These are phyloP conservation scores for Drosophila cracens DNA, from an alignment of 2,888 invertebrate species.

Conservation along the genomic window DNA sequence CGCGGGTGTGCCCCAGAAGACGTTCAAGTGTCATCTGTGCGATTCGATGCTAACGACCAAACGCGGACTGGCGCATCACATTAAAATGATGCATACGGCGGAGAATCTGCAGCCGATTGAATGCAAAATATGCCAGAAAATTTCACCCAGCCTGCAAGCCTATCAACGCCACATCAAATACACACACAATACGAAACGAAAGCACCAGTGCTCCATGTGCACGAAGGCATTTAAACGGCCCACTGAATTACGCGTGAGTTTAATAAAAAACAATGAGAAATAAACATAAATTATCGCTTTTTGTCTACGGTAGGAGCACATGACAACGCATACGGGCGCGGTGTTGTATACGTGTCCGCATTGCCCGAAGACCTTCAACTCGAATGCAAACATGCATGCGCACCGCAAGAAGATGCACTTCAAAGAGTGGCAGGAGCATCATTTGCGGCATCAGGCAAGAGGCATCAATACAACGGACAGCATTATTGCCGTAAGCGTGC, in stretches of 20 bases:
- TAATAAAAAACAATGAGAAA: neutral
- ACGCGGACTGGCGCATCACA: slow-evolving; percentile 81
- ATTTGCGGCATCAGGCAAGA: slow-evolving; percentile 40
- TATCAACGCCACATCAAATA: slow-evolving; percentile 81
- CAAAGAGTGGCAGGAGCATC: slow-evolving; percentile 80
- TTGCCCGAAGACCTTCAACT: slow-evolving; percentile 82
- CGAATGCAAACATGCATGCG: slow-evolving; percentile 81
- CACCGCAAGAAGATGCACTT: slow-evolving; percentile 82
- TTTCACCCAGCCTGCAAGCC: slow-evolving; percentile 77
- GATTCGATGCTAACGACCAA: slow-evolving; percentile 77
- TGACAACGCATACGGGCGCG: slow-evolving; percentile 81
- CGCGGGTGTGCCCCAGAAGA: slow-evolving; percentile 70
- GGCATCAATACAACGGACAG: slow-evolving; percentile 47
- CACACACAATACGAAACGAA: slow-evolving; percentile 77
- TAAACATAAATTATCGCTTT: neutral
- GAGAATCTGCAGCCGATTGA: slow-evolving; percentile 67
- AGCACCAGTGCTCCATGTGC: slow-evolving; percentile 82
- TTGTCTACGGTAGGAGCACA: slow-evolving; percentile 74
- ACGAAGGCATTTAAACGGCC: slow-evolving; percentile 83
- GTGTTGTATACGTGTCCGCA: slow-evolving; percentile 80
- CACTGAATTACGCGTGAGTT: slow-evolving; percentile 71
- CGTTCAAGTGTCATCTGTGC: slow-evolving; percentile 80
- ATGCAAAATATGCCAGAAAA: slow-evolving; percentile 78
- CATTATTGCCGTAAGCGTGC: slow-evolving; percentile 59
- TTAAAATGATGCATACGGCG: slow-evolving; percentile 79